Conservation (phyloP, 2,888 invertebrate species). For the Dryobotodes eremita region DNA sequence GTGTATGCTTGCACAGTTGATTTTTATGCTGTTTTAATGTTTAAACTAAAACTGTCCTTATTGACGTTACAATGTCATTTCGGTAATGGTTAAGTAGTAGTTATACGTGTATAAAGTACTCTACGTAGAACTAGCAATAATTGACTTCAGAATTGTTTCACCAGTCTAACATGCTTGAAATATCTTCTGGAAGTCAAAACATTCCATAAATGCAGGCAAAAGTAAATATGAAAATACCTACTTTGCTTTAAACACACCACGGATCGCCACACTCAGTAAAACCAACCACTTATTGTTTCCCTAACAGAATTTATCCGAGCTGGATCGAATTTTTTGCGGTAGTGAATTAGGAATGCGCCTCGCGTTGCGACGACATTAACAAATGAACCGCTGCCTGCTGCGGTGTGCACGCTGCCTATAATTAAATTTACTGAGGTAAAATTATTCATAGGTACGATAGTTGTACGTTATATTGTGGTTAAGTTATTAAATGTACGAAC, state of each 20-base stretch:
- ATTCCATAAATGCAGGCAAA: neutral
- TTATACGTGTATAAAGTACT: neutral
- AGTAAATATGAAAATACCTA: neutral
- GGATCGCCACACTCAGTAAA: slow-evolving; percentile 9
- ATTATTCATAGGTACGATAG: slow-evolving; percentile 54
- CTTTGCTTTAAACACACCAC: neutral
- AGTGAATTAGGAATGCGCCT: slow-evolving; percentile 61
- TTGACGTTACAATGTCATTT: neutral
- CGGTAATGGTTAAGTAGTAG: neutral
- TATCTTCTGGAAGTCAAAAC: neutral
- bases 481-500: slow-evolving; percentile 16
- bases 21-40: neutral
- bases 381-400: slow-evolving; percentile 61
- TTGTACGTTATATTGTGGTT: slow-evolving; percentile 18
- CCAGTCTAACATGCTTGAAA: neutral
- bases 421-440: slow-evolving; percentile 62
- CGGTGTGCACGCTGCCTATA: slow-evolving; percentile 53
- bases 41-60: neutral
- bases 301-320: slow-evolving; percentile 49
- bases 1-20: neutral
- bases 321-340: slow-evolving; percentile 49
- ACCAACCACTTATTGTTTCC: slow-evolving; percentile 27
- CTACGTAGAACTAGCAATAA: neutral
- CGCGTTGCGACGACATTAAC: slow-evolving; percentile 60
- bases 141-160: neutral